A percentile compares a stretch with the other conserved stretches of the same genome.
Evolutionary conservation across 2,888 invertebrate species (phyloP).

Genomic region (Pristionchus mayeri): DNA sequence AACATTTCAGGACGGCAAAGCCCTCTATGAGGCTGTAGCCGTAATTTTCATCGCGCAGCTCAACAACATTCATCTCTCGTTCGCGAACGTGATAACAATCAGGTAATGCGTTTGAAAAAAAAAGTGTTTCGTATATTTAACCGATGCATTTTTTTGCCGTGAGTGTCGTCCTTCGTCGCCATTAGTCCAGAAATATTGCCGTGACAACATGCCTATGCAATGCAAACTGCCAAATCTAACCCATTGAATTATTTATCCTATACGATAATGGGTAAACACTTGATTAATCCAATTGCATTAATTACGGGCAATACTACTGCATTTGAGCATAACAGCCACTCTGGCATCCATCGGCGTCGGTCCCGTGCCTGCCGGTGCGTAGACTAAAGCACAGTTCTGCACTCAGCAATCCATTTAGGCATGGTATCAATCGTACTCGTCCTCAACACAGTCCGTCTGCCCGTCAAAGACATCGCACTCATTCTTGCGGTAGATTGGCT

Average conservation of each 20-base stretch:
- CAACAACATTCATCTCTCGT: conserved; percentile 85
- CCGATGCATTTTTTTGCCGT: too few relatives aligned
- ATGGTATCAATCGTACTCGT: conserved; percentile 76
- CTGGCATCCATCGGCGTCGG: conserved; percentile 96
- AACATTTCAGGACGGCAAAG: conserved; percentile 65
- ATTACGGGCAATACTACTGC: too few relatives aligned
- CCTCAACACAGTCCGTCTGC: conserved; percentile 77
- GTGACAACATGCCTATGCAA: too few relatives aligned
- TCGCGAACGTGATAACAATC: conserved; percentile 88
- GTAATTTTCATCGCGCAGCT: conserved; percentile 89
- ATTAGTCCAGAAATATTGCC: too few relatives aligned
- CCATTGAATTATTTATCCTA: too few relatives aligned
- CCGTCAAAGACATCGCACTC: conserved; percentile 77
- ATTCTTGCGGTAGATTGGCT: conserved; percentile 78
- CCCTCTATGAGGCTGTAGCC: conserved; percentile 87
- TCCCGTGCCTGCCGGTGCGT: conserved; percentile 82
- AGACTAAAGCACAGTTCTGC: too few relatives aligned
- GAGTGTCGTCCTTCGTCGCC: too few relatives aligned
- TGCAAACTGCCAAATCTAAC: too few relatives aligned
- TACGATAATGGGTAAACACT: too few relatives aligned
- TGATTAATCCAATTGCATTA: too few relatives aligned
- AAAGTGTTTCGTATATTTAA: too few relatives aligned
- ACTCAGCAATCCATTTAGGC: conserved; percentile 46
- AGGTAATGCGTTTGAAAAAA: too few relatives aligned
- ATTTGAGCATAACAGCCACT: conserved; percentile 89